Evolutionary conservation across 1,140 invertebrate species (phyloP).

Genomic region (Drosophila albomicans): DNA sequence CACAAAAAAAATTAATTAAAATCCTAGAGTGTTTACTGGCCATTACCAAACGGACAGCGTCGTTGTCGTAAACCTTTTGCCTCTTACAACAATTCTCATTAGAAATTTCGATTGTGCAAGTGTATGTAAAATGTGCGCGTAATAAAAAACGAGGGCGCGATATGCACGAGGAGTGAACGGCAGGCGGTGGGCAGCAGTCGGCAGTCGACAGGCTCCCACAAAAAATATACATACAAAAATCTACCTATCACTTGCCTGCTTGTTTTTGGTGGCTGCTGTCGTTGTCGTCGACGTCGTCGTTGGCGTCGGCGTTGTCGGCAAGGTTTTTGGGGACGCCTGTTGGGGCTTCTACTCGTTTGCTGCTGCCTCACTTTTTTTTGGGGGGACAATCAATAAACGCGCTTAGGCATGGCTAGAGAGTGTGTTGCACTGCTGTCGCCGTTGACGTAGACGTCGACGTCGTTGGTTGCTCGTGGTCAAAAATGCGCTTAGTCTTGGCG

Average conservation of each 20-base stretch:
- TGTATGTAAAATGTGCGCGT: slow-evolving; percentile 78
- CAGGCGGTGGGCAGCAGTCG: slow-evolving; percentile 46
- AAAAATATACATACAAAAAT: slow-evolving; percentile 77
- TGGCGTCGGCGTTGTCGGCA: slow-evolving; percentile 51
- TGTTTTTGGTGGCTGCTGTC: slow-evolving; percentile 33
- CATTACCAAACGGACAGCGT: slow-evolving; percentile 15
- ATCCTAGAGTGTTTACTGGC: slow-evolving; percentile 19
- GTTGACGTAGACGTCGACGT: neutral
- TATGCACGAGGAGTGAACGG: slow-evolving; percentile 62
- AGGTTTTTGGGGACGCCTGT: slow-evolving; percentile 63
- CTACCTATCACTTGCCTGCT: slow-evolving; percentile 70
- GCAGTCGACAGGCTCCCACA: slow-evolving; percentile 59
- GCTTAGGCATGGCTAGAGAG: slow-evolving; percentile 35
- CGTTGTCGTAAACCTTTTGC: slow-evolving; percentile 20
- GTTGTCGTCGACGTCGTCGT: slow-evolving; percentile 23
- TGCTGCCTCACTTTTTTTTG: slow-evolving; percentile 16
- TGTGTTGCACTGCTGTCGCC: slow-evolving; percentile 7
- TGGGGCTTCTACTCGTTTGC: slow-evolving; percentile 46
- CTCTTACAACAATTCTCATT: slow-evolving; percentile 34
- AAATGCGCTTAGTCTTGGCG: slow-evolving; percentile 22
- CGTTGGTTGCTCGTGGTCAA: slow-evolving; percentile 15
- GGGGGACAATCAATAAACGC: slow-evolving; percentile 74
- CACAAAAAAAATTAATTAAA: slow-evolving; percentile 33
- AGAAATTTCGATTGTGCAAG: slow-evolving; percentile 67
- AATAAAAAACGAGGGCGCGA: slow-evolving; percentile 79